phyloP scores from a whole-genome alignment of 2,888 invertebrate genomes.

The Rhagonycha lutea region DNA sequence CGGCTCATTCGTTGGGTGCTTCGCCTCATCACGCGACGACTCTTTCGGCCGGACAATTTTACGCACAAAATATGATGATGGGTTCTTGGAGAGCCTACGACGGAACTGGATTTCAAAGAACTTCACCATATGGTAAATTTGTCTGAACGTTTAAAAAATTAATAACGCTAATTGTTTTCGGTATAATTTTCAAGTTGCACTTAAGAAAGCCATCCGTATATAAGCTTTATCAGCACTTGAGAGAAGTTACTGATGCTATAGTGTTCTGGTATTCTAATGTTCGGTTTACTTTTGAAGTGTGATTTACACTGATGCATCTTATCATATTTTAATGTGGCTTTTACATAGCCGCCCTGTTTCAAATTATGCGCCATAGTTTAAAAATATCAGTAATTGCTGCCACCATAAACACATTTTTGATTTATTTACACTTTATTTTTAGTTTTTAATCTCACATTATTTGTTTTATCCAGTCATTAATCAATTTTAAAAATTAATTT shows the following conservation, averaged over 20 bases:
- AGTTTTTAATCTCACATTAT: neutral
- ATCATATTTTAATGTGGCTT: constrained; percentile 48
- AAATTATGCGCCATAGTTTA: constrained; percentile 17
- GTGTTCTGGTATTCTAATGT: constrained; percentile 18
- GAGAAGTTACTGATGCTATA: constrained; percentile 11
- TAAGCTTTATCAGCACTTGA: constrained; percentile 25
- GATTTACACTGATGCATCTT: constrained; percentile 52
- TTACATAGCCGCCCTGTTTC: constrained; percentile 27
- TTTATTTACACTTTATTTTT: constrained; percentile 19
- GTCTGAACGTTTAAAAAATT: neutral
- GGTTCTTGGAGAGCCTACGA: constrained; percentile 78
- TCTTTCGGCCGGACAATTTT: constrained; percentile 66
- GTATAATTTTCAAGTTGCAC: neutral
- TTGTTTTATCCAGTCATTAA: neutral
- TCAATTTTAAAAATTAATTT: neutral
- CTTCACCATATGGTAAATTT: constrained; percentile 75
- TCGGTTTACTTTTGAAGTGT: constrained; percentile 43
- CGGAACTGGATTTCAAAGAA: constrained; percentile 74
- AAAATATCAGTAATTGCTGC: constrained; percentile 19
- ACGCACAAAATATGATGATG: constrained; percentile 81
- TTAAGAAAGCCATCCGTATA: constrained; percentile 9
- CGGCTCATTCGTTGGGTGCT: constrained; percentile 51
- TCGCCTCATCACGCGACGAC: constrained; percentile 54
- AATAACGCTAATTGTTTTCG: neutral
- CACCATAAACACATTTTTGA: constrained; percentile 8